Evolutionary conservation across 2,113 vertebrate species (phyloP), one percentile per base, ranked within the genome.

Genomic region (Romanogobio albipinnatus): DNA sequence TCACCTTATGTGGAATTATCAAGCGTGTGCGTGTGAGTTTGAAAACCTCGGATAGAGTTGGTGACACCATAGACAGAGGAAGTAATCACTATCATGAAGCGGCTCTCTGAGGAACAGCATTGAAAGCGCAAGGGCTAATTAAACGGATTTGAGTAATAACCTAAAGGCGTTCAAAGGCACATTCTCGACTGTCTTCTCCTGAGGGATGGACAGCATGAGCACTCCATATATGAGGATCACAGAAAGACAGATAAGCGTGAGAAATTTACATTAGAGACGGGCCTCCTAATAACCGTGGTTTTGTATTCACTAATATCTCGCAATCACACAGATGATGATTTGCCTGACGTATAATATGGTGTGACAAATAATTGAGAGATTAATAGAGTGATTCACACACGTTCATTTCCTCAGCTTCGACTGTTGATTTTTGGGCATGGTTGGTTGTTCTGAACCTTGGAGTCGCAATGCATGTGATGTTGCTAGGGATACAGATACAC

Each of bases 131-230:
- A 71, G 64, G 24, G 26, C 76, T 68, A 73, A 71, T 71, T 79
- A 85, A 84, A 78, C 14, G 56, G 76, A 45, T 79, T 79, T 71
- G 53, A 79, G 33, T 79, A 80, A 85, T 78, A 84, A 58, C 49
- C 61, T 66, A 85, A 70, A 58, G 61, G 26, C 51, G 49, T 59
- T 76, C 75, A 56, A n/a, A 66, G 58, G 64, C 56, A 53, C 64
- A 68, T 3, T 10, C 47, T 53, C 29, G 9, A 49, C 15, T 33
- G 56, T 76, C 59, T 80, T 70, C 26, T 78, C 62, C 84, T 71
- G 51, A 45, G 76, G 62, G 62, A 71, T 5, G 64, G 33, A 64
- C 26, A 15, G 66, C 26, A 9, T 24, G 59, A 76, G 14, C 19
- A 9, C 24, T 47, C 36, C 36, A 73, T 64, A 85, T 61, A 73